Conservation (phyloP, 1,140 invertebrate genomes). For the Artemia franciscana region DNA sequence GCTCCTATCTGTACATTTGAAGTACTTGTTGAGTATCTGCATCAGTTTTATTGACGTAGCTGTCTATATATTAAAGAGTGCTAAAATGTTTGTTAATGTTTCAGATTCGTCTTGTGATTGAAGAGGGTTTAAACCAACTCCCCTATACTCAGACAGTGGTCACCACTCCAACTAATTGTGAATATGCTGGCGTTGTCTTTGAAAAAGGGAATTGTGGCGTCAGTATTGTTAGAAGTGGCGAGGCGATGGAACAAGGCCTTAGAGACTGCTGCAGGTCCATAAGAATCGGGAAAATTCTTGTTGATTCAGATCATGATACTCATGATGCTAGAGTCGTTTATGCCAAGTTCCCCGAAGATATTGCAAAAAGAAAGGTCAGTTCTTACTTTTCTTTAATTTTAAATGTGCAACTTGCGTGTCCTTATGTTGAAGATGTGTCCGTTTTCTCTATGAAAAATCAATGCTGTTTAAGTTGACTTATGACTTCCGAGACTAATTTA, state of each 20-base stretch:
- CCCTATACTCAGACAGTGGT: slow-evolving; percentile 73
- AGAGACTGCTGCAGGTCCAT: slow-evolving; percentile 93
- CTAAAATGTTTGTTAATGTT: too few relatives aligned
- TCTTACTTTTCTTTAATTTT: slow-evolving; percentile 11
- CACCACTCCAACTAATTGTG: slow-evolving; percentile 70
- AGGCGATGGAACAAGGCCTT: slow-evolving; percentile 95
- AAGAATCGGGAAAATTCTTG: slow-evolving; percentile 87
- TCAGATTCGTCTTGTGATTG: slow-evolving; percentile 79
- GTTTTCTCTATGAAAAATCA: too few relatives aligned
- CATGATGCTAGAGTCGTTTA: slow-evolving; percentile 92
- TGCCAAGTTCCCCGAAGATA: slow-evolving; percentile 90
- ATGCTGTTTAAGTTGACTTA: too few relatives aligned
- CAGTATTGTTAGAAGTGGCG: slow-evolving; percentile 51
- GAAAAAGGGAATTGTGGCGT: slow-evolving; percentile 93
- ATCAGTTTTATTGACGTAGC: too few relatives aligned
- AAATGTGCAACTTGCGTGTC: background rate
- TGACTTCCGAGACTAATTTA: too few relatives aligned
- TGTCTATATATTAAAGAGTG: too few relatives aligned
- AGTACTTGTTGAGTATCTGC: too few relatives aligned
- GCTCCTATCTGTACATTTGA: too few relatives aligned
- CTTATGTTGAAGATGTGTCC: too few relatives aligned
- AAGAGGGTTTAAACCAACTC: slow-evolving; percentile 91
- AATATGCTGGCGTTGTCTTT: slow-evolving; percentile 77
- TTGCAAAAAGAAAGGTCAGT: slow-evolving; percentile 47
- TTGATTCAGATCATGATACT: slow-evolving; percentile 87